These are phyloP conservation scores for Halcyon smyrnensis DNA, from an alignment of 2,797 vertebrate genomes.

Conservation along the genomic window DNA sequence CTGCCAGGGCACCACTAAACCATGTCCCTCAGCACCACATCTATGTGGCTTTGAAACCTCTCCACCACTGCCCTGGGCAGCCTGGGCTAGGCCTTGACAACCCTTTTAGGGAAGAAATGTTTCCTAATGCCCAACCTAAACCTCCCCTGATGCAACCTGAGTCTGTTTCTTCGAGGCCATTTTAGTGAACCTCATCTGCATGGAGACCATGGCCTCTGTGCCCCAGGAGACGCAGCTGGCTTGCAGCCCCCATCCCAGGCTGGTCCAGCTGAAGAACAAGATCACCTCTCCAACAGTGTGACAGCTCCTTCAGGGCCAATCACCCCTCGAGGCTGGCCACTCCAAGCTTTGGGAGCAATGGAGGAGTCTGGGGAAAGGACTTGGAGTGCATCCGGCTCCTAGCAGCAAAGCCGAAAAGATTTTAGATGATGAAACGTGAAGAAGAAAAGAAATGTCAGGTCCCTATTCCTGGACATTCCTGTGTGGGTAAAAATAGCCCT, in stretches of 20 bases:
- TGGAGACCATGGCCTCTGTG: not conserved
- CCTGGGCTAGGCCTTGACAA: not conserved
- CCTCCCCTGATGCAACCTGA: not conserved
- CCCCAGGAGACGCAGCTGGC: not conserved
- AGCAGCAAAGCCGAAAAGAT: not conserved
- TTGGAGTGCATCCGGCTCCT: not conserved
- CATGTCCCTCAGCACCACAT: not conserved
- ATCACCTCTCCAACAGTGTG: not conserved
- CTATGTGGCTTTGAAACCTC: not conserved
- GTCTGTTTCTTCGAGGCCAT: not conserved
- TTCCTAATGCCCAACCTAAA: not conserved
- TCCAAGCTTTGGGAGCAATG: not conserved
- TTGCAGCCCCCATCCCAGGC: not conserved
- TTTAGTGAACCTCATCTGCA: not conserved
- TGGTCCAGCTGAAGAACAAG: not conserved
- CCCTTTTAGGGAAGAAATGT: not conserved
- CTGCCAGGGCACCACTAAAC: not conserved
- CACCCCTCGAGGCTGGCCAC: not conserved
- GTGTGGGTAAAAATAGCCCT: conserved; percentile 65
- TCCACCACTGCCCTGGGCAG: not conserved
- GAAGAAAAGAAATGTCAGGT: conserved; percentile 47
- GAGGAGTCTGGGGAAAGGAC: not conserved
- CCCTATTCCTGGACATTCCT: conserved; percentile 59
- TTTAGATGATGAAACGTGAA: conserved; percentile 31
- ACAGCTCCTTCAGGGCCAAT: not conserved